Evolutionary conservation across 2,797 vertebrate species (phyloP).

Genomic region (Etheostoma perlongum): DNA sequence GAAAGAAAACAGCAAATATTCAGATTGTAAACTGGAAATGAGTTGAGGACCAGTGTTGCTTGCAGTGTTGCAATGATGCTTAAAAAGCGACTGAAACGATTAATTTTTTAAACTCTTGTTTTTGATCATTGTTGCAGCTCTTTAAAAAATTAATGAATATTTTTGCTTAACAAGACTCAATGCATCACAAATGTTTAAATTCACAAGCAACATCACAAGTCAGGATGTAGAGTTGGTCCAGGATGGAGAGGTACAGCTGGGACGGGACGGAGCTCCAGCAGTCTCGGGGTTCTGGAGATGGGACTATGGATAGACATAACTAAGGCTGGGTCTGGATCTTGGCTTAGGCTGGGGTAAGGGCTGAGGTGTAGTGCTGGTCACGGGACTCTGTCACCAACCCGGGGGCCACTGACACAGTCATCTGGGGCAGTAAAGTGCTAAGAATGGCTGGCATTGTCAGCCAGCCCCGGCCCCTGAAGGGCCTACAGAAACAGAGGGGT

Average conservation of each 20-base stretch:
- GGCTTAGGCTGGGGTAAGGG: conserved; percentile 51
- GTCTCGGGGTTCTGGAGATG: conserved; percentile 2
- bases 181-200: not conserved
- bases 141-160: not conserved
- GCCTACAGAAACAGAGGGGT: conserved; percentile 81
- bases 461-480: conserved; percentile 78
- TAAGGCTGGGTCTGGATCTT: conserved; percentile 42
- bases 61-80: not conserved
- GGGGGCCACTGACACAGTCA: conserved; percentile 83
- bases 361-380: conserved; percentile 79
- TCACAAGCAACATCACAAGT: not conserved
- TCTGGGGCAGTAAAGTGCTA: conserved; percentile 81
- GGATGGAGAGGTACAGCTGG: not conserved
- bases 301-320: conserved; percentile 18
- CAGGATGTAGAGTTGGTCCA: not conserved
- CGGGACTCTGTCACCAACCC: conserved; percentile 83
- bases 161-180: not conserved
- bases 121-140: not conserved
- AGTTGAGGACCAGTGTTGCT: not conserved
- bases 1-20: not conserved
- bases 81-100: not conserved
- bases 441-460: conserved; percentile 86
- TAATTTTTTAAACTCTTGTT: too few relatives aligned
- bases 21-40: not conserved
- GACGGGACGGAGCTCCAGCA: not conserved